Percentiles rank a stretch among this genome's conserved stretches.
Evolutionary conservation across 2,797 vertebrate genomes (phyloP).

Genomic region (Chloroceryle amazona): DNA sequence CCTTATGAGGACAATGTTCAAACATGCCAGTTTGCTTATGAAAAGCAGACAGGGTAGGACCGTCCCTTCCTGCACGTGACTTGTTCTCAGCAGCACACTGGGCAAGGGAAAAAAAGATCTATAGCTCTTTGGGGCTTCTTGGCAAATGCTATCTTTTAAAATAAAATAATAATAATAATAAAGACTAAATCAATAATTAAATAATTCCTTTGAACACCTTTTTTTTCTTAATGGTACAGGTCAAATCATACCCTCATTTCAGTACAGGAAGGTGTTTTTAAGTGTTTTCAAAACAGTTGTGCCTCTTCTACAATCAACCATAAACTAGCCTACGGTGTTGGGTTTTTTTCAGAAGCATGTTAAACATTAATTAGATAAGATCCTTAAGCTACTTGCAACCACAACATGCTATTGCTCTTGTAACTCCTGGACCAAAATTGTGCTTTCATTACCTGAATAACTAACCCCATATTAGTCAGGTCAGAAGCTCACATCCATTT

Average conservation of each 20-base stretch:
- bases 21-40: background rate
- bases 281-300: background rate
- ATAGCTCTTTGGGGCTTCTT: background rate
- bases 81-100: background rate
- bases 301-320: background rate
- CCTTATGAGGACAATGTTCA: background rate
- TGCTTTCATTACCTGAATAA: fast-evolving
- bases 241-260: background rate
- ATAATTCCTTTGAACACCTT: background rate
- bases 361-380: background rate
- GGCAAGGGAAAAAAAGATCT: background rate
- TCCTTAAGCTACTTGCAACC: background rate
- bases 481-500: background rate
- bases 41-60: background rate
- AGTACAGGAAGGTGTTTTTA: background rate
- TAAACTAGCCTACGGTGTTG: background rate
- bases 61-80: background rate
- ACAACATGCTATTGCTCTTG: background rate
- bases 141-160: background rate
- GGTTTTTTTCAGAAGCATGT: background rate
- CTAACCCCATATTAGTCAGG: background rate
- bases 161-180: too few species aligned
- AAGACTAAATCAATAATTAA: too few species aligned
- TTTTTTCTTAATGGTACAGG: background rate
- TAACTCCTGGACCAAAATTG: background rate